Conservation (phyloP, 2,888 invertebrate species). For the Lepidonotus clava region DNA sequence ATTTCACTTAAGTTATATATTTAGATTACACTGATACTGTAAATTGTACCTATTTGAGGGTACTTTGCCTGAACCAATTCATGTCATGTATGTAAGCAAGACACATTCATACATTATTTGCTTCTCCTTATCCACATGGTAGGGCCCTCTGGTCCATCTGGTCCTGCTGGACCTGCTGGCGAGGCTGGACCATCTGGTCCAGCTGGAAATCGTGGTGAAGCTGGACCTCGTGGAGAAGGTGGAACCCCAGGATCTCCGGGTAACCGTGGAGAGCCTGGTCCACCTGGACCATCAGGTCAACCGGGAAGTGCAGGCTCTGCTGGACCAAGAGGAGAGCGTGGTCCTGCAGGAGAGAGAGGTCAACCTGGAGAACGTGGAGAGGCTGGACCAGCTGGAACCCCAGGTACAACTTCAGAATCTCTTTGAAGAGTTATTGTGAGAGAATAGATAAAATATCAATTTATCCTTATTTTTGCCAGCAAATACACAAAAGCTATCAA, state of each 20-base stretch:
- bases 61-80: too few species aligned
- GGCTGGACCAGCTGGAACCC: conserved; percentile 48
- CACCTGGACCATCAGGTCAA: conserved; percentile 57
- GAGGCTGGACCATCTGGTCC: conserved; percentile 39
- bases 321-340: conserved; percentile 58
- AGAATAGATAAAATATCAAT: too few species aligned
- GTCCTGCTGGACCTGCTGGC: conserved; percentile 63
- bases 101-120: too few species aligned
- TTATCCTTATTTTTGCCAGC: too few species aligned
- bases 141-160: conserved; percentile 58
- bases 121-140: too few species aligned
- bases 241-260: conserved; percentile 53
- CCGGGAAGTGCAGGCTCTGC: conserved; percentile 57
- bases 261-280: conserved; percentile 35
- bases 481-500: too few species aligned
- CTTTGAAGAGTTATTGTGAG: conserved; percentile 61
- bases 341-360: conserved; percentile 58
- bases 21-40: too few species aligned
- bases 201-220: conserved; percentile 44
- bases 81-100: too few species aligned
- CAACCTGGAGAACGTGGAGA: conserved; percentile 58
- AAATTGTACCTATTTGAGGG: too few species aligned
- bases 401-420: conserved; percentile 59
- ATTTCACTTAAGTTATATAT: too few species aligned
- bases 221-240: conserved; percentile 54